phyloP scores from a whole-genome alignment of 35 echinoderm and acorn worm species.

The Lytechinus variegatus region DNA sequence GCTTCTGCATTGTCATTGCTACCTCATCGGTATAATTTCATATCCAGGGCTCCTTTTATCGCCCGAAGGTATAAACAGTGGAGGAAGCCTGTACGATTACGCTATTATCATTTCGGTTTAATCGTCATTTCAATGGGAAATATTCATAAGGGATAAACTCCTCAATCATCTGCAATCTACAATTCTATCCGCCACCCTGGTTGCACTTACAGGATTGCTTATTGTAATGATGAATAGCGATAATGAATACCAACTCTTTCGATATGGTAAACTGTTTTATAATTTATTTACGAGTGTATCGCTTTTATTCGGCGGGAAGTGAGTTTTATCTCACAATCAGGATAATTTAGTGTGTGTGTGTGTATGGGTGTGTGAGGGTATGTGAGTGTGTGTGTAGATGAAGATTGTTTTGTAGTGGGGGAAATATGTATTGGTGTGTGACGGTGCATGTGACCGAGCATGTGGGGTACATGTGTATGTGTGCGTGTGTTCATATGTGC shows the following conservation, averaged over 20 bases:
- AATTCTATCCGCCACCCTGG: not conserved
- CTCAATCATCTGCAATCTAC: not conserved
- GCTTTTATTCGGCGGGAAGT: not conserved
- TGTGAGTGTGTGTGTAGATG: no score
- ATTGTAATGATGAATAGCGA: not conserved
- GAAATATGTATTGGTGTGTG: no score
- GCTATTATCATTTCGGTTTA: not conserved
- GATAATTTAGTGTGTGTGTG: no score
- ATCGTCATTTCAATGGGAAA: not conserved
- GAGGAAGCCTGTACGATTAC: no score
- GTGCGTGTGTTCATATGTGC: no score
- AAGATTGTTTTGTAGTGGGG: no score
- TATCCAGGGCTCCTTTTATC: not conserved
- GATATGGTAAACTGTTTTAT: not conserved
- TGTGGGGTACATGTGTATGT: no score
- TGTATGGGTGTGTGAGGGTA: no score
- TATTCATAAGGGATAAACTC: not conserved
- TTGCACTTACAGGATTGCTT: not conserved
- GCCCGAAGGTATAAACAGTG: not conserved
- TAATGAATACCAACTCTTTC: not conserved
- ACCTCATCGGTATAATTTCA: not conserved
- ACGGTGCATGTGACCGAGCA: no score
- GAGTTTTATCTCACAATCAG: not conserved
- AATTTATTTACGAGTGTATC: not conserved
- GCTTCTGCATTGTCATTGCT: not conserved